phyloP scores from a whole-genome alignment of 92 coral and sea anemone species.

The Umimayanthus chanpuru region DNA sequence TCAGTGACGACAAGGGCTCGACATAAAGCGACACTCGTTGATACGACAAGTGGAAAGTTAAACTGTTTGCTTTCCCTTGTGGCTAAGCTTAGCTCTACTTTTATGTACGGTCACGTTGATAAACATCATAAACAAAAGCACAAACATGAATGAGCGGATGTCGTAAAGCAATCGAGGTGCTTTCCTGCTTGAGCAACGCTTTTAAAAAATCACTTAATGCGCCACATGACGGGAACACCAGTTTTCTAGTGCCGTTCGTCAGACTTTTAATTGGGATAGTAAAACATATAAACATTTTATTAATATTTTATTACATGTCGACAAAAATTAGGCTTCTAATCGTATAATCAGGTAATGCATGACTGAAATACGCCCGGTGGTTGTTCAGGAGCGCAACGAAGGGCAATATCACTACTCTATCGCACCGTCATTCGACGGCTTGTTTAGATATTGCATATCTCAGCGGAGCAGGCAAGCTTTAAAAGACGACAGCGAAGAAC shows the following conservation, averaged over 20 bases:
- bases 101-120: background rate
- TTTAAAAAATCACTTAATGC: too few relatives aligned
- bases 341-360: background rate
- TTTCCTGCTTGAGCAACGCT: too few relatives aligned
- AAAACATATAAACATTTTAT: too few relatives aligned
- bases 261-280: background rate
- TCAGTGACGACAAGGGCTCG: background rate
- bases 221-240: background rate
- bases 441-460: background rate
- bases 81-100: background rate
- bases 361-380: background rate
- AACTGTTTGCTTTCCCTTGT: background rate
- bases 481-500: too few relatives aligned
- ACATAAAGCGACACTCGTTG: background rate
- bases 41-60: background rate
- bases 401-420: background rate
- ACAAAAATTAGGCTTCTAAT: background rate
- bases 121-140: background rate
- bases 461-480: background rate
- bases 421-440: background rate
- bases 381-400: background rate
- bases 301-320: background rate
- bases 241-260: background rate
- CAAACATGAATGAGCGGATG: background rate
- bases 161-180: too few relatives aligned